Conservation (phyloP, 2,797 vertebrate genomes). For the Urophycis tenuis region DNA sequence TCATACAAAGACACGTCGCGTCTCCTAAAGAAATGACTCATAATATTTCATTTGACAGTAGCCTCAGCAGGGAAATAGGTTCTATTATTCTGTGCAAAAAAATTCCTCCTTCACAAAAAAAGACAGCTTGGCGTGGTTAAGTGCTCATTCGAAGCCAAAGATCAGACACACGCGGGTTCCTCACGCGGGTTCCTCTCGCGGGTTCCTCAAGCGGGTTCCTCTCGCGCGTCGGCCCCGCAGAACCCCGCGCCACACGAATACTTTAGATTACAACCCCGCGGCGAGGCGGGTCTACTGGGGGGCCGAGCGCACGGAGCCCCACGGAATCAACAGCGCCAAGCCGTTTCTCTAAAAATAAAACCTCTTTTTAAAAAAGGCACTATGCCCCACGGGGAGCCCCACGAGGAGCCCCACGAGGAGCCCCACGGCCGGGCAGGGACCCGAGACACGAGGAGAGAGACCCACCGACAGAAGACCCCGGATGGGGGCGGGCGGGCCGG, state of each 20-base stretch:
- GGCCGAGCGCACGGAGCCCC: too few species aligned
- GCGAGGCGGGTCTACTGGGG: background rate
- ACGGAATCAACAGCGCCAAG: conserved; percentile 52
- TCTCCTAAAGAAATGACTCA: conserved; percentile 38
- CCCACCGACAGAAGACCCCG: background rate
- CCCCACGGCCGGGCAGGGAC: too few species aligned
- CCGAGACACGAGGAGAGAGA: conserved; percentile 46
- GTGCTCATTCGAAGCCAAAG: conserved; percentile 37
- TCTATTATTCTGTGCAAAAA: conserved; percentile 70
- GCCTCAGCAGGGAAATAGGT: conserved; percentile 50
- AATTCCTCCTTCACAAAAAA: conserved; percentile 41
- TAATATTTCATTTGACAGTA: conserved; percentile 46
- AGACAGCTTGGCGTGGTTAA: conserved; percentile 48
- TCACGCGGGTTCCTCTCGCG: too few species aligned
- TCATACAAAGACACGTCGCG: conserved; percentile 24
- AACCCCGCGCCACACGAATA: background rate
- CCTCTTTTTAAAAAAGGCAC: conserved; percentile 68
- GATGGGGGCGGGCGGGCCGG: too few species aligned
- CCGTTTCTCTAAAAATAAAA: conserved; percentile 31
- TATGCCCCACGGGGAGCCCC: too few species aligned
- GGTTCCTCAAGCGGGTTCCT: too few species aligned
- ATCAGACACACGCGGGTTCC: conserved; percentile 17
- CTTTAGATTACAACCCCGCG: background rate
- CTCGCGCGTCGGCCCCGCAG: conserved; percentile 3
- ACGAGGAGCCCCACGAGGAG: too few species aligned